phyloP scores from a whole-genome alignment of 1,140 invertebrate species.

The Acromyrmex echinatior region DNA sequence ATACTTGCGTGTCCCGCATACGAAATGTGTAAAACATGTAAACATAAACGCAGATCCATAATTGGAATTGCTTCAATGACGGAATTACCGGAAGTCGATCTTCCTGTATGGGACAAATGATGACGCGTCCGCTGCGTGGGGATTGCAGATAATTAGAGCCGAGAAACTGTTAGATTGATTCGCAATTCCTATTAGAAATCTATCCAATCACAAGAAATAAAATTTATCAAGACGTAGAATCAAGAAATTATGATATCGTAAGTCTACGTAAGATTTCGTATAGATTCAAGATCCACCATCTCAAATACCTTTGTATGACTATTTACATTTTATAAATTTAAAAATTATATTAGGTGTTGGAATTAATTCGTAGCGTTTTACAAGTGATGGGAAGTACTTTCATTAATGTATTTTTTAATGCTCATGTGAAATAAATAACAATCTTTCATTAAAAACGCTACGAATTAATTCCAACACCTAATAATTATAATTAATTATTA shows the following conservation, averaged over 20 bases:
- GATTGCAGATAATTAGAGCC: background rate
- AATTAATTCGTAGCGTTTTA: too few relatives aligned
- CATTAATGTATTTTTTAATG: too few relatives aligned
- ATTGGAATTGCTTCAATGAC: background rate
- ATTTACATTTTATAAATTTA: background rate
- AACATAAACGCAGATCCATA: background rate
- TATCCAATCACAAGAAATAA: background rate
- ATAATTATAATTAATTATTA: background rate
- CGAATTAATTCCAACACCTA: too few relatives aligned
- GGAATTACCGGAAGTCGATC: constrained; percentile 23
- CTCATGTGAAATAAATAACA: too few relatives aligned
- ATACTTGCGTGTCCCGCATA: constrained; percentile 55
- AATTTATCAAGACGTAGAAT: background rate
- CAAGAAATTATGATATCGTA: background rate
- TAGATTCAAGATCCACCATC: background rate
- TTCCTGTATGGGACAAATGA: constrained; percentile 11
- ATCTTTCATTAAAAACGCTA: too few relatives aligned
- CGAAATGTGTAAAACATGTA: constrained; percentile 38
- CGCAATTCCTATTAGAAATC: background rate
- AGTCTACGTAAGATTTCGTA: background rate
- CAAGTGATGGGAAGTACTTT: too few relatives aligned
- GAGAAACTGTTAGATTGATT: background rate
- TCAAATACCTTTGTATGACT: background rate
- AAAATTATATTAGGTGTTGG: too few relatives aligned
- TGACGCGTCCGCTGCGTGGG: background rate